Percentiles rank a stretch among this genome's conserved stretches.
phyloP scores from a whole-genome alignment of 1,140 invertebrate species.

The Drosophila carrolli region DNA sequence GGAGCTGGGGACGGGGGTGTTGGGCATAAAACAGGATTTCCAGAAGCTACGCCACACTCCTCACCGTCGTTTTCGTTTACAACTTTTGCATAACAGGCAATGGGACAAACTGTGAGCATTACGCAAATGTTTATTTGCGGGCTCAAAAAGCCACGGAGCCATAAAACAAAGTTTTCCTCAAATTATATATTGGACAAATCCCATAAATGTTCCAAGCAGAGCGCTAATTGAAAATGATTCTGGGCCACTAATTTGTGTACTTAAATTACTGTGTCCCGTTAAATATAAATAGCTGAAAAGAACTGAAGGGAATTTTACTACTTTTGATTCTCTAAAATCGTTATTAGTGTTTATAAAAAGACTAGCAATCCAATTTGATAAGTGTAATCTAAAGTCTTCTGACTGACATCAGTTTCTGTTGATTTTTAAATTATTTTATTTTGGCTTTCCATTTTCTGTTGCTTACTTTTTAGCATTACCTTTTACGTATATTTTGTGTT shows the following conservation, averaged over 20 bases:
- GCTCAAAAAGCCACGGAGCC: slow-evolving; percentile 53
- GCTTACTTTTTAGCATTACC: too few relatives aligned
- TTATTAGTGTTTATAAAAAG: too few relatives aligned
- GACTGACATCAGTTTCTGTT: too few relatives aligned
- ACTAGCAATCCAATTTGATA: too few relatives aligned
- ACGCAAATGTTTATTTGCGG: slow-evolving; percentile 78
- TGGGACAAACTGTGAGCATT: slow-evolving; percentile 69
- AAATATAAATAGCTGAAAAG: not conserved
- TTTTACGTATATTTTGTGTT: too few relatives aligned
- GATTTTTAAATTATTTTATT: too few relatives aligned
- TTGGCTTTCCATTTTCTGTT: too few relatives aligned
- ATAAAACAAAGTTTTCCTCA: slow-evolving; percentile 74
- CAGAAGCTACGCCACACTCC: slow-evolving; percentile 13
- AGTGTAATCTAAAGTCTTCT: too few relatives aligned
- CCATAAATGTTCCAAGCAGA: slow-evolving; percentile 39
- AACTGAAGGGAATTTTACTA: too few relatives aligned
- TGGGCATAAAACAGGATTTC: slow-evolving; percentile 72
- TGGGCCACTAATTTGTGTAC: slow-evolving; percentile 16
- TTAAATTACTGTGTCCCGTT: not conserved
- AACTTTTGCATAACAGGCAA: slow-evolving; percentile 74
- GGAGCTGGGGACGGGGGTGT: not conserved
- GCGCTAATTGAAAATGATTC: slow-evolving; percentile 68
- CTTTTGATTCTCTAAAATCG: too few relatives aligned
- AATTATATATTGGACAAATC: slow-evolving; percentile 64
- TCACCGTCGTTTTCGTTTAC: slow-evolving; percentile 47